Base-by-base conservation (phyloP, 2,888 invertebrate species). In the Rhagonycha fulva region DNA sequence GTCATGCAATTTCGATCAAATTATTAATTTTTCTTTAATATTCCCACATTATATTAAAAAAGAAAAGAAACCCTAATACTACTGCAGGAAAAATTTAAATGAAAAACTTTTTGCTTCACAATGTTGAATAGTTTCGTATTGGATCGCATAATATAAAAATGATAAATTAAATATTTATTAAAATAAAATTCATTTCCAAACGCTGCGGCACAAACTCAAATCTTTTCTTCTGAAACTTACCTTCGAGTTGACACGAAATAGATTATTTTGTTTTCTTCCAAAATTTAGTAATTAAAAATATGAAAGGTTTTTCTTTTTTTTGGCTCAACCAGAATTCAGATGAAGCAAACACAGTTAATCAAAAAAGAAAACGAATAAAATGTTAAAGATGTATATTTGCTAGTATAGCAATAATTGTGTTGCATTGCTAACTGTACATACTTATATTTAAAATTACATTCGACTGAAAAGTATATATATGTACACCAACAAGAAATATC, bases 371-470 rank as follows among this genome's bases (percentile, higher is more conserved):
- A 61, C 70, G 19, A 30, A 67, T 14, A 61, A 76, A 79, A 82
- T 82, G 81, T 81, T 82, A 82, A 82, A 78, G 80, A 85, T 84
- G 83, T 86, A 86, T 87, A 86, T 86, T 86, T 83, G 84, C 87
- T 87, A 86, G 82, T 83, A 83, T 86, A 85, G 83, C 85, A 86
- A 85, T 86, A 78, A 75, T 78, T 78, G 85, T 85, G 84, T 83
- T 80, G 78, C 78, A 78, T 78, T 78, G 78, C 84, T 86, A 85
- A 84, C 86, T 87, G 87, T 87, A 87, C 87, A 87, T 82, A 75
- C 73, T 78, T 73, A 83, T 82, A 79, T 82, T 83, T 85, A 84
- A 84, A 84, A 85, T 84, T 86, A 87, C 85, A 86, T 83, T 82
- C 80, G 83, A 81, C 84, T 84, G 82, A 84, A 84, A 82, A 82